Evolutionary conservation across 2,797 vertebrate species (phyloP), one percentile per base, ranked within the genome.

Genomic region (Lophius americanus): DNA sequence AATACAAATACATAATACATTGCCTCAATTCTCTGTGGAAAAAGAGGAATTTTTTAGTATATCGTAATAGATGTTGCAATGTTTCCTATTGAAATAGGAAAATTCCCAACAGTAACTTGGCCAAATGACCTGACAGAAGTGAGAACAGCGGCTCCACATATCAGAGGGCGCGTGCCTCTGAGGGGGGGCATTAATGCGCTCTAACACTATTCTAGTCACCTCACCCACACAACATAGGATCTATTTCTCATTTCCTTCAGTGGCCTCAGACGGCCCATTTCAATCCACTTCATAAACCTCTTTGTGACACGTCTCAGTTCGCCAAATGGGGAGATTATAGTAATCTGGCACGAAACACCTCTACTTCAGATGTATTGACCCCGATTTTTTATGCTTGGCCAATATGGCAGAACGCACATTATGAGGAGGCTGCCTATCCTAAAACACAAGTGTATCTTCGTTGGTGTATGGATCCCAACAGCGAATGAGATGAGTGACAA

Each of bases 311-410:
- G 58, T 42, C 53, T 83, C 82, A 76, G 3, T 73, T 80, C 3
- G 52, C 79, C 81, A 77, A 91, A 81, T 74, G 75, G 66, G 68
- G 50, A 82, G 88, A 92, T 93, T 92, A 90, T 78, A 68, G 72
- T 88, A 89, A 91, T 90, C 88, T 85, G 83, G 78, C 77, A 70
- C 49, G 23, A 62, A 81, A 76, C 84, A 72, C 69, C 79, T 83
- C 76, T 67, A 68, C 66, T 76, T 73, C 82, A 76, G 75, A 85
- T 85, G 70, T 55, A 77, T 58, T 62, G 74, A 71, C 70, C 55
- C 70, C 76, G 81, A 72, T 67, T 73, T 82, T 76, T 79, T 58
- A 48, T 41, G 33, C 65, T 81, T 77, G 70, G 65, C 79, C 63
- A 54, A 51, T 14, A 36, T 61, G 14, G 51, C 54, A 11, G 46